Percentiles rank a stretch among this genome's conserved stretches.
Conservation (phyloP, 2,888 invertebrate species). For the Germaria angustata region DNA sequence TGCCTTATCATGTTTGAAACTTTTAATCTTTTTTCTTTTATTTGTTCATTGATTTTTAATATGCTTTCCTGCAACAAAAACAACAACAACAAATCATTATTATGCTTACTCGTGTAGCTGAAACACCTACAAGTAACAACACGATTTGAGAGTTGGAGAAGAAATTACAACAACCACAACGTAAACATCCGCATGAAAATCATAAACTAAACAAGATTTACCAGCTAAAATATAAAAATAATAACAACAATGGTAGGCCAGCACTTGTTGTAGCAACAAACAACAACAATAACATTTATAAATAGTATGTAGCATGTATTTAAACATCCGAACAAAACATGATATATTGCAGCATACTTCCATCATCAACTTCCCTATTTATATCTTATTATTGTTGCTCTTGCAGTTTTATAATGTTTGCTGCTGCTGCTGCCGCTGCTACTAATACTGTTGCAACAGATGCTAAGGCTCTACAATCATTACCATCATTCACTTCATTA, state of each 20-base stretch:
- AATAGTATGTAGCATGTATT: not conserved
- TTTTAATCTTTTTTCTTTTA: slow-evolving; percentile 12
- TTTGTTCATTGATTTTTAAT: not conserved
- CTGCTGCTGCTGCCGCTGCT: not conserved
- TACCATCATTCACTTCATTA: slow-evolving; percentile 27
- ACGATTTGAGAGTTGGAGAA: slow-evolving; percentile 11
- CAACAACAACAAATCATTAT: slow-evolving; percentile 31
- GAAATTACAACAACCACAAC: slow-evolving; percentile 27
- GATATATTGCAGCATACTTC: slow-evolving; percentile 62
- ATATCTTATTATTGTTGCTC: slow-evolving; percentile 15
- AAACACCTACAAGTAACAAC: slow-evolving; percentile 54
- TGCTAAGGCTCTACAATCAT: slow-evolving; percentile 31
- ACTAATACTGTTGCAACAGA: slow-evolving; percentile 41
- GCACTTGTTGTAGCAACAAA: slow-evolving; percentile 31
- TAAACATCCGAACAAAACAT: slow-evolving; percentile 46
- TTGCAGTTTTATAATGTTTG: too few relatives aligned
- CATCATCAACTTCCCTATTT: slow-evolving; percentile 57
- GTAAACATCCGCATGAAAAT: slow-evolving; percentile 56
- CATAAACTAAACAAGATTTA: slow-evolving; percentile 62
- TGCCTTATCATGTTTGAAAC: slow-evolving; percentile 48
- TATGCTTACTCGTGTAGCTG: slow-evolving; percentile 31
- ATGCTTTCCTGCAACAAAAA: slow-evolving; percentile 17
- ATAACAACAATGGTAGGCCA: slow-evolving; percentile 13
- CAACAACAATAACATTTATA: slow-evolving; percentile 3
- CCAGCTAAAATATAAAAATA: slow-evolving; percentile 25